Percentiles rank a stretch among this genome's conserved stretches.
These are phyloP conservation scores for Acropternis orthonyx DNA, from an alignment of 2,797 vertebrate genomes.

Conservation along the genomic window DNA sequence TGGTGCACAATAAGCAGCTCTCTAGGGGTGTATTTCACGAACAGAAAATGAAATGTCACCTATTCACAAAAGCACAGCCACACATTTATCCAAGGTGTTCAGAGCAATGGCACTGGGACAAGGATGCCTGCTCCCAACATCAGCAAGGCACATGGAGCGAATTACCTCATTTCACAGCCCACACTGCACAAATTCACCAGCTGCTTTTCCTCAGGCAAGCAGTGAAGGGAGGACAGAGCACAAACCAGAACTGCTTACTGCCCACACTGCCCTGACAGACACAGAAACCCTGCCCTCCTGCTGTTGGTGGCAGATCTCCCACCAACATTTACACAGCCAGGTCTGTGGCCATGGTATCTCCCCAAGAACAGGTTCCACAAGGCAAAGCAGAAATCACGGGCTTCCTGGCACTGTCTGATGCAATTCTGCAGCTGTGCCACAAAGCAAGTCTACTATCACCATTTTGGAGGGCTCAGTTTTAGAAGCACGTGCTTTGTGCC, in stretches of 20 bases:
- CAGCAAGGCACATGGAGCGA: background rate
- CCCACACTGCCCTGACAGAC: background rate
- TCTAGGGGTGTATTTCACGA: background rate
- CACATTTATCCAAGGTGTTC: background rate
- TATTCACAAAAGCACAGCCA: background rate
- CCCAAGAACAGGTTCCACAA: background rate
- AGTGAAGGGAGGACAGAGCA: background rate
- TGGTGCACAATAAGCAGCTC: background rate
- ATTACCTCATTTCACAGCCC: background rate
- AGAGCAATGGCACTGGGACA: background rate
- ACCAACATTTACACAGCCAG: background rate
- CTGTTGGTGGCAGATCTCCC: background rate
- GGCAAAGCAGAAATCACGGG: background rate
- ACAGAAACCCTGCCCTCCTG: background rate
- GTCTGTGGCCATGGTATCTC: fast-evolving
- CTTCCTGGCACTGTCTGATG: background rate
- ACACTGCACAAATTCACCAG: background rate
- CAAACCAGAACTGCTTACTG: background rate
- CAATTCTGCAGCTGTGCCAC: background rate
- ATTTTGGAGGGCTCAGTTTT: background rate
- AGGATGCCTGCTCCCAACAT: background rate
- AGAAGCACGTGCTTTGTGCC: background rate
- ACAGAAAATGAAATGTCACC: background rate
- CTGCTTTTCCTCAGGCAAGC: background rate
- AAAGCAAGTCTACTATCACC: background rate